phyloP scores from a whole-genome alignment of 2,888 invertebrate species.

The Autographa gamma region DNA sequence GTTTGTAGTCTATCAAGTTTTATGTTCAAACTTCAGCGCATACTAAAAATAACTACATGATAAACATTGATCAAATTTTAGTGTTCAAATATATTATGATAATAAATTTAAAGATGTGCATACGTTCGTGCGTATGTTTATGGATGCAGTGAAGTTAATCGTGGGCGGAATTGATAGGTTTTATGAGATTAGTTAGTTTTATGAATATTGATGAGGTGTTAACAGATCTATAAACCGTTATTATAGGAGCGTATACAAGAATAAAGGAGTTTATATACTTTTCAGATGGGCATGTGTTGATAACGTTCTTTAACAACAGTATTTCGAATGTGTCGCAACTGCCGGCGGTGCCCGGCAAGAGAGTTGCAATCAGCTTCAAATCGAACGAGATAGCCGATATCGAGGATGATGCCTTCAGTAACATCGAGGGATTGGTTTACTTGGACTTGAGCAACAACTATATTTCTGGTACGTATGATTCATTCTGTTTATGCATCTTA shows the following conservation, averaged over 20 bases:
- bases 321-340: conserved; percentile 84
- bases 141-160: conserved; percentile 40
- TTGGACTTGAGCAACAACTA: conserved; percentile 89
- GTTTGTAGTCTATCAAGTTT: conserved; percentile 53
- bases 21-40: conserved; percentile 34
- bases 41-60: conserved; percentile 39
- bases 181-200: conserved; percentile 49
- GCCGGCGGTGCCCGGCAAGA: conserved; percentile 78
- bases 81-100: conserved; percentile 40
- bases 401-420: conserved; percentile 85
- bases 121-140: conserved; percentile 25
- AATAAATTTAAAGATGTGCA: conserved; percentile 30
- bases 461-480: conserved; percentile 81
- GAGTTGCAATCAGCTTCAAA: conserved; percentile 86
- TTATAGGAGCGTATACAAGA: conserved; percentile 31
- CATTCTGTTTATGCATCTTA: not conserved
- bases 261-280: conserved; percentile 44
- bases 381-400: conserved; percentile 86
- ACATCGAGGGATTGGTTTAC: conserved; percentile 83
- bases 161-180: conserved; percentile 42
- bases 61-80: conserved; percentile 41
- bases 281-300: conserved; percentile 83
- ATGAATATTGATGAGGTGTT: conserved; percentile 53
- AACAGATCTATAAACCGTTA: conserved; percentile 39
- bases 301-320: conserved; percentile 89